These are phyloP conservation scores for Agrochola litura DNA, from an alignment of 2,888 invertebrate genomes.

Conservation along the genomic window DNA sequence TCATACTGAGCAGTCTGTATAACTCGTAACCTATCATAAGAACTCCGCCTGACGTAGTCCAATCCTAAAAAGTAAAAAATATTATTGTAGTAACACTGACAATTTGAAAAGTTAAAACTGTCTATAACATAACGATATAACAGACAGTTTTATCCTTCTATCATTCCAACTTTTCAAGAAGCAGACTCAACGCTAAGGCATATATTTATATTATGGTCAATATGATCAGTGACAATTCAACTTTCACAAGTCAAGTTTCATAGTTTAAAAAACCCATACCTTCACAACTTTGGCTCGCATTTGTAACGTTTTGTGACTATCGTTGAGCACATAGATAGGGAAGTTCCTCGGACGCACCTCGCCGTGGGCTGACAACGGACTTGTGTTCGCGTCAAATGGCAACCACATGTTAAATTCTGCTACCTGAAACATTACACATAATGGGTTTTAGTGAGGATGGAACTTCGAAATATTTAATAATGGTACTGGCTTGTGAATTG, in stretches of 20 bases:
- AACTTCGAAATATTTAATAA: neutral
- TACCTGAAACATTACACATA: slow-evolving; percentile 88
- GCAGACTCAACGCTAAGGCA: neutral
- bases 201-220: neutral
- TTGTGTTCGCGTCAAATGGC: slow-evolving; percentile 92
- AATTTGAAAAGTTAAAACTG: neutral
- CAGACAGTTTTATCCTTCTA: neutral
- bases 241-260: neutral
- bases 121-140: neutral
- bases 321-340: slow-evolving; percentile 97
- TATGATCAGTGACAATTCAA: neutral
- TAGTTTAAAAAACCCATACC: slow-evolving; percentile 69
- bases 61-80: slow-evolving; percentile 89
- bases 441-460: neutral
- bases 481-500: neutral
- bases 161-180: slow-evolving; percentile 2
- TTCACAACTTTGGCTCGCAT: slow-evolving; percentile 96
- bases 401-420: slow-evolving; percentile 99
- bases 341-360: slow-evolving; percentile 95
- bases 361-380: slow-evolving; percentile 91
- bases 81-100: neutral
- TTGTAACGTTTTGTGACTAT: slow-evolving; percentile 97
- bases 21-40: slow-evolving; percentile 99
- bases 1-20: slow-evolving; percentile 96
- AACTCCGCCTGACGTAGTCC: slow-evolving; percentile 97